These are phyloP conservation scores for Osmoderma eremita DNA, from an alignment of 2,888 invertebrate species.

Conservation along the genomic window DNA sequence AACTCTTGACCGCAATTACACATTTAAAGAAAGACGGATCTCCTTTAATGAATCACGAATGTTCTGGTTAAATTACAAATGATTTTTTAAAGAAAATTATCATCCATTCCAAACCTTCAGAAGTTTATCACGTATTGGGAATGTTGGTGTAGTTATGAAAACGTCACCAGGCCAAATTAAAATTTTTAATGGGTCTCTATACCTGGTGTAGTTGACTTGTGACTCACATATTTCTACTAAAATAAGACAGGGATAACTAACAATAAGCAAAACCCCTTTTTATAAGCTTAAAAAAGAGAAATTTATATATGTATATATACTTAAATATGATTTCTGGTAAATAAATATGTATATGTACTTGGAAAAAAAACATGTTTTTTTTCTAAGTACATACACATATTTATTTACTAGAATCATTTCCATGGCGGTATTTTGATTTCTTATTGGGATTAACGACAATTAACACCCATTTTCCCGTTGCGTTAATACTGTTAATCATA, in stretches of 20 bases:
- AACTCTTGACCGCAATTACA: slow-evolving; percentile 11
- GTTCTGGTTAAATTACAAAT: slow-evolving; percentile 4
- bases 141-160: background rate
- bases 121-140: background rate
- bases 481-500: too few species aligned
- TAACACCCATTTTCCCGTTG: too few species aligned
- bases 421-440: too few species aligned
- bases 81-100: background rate
- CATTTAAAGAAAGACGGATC: slow-evolving; percentile 4
- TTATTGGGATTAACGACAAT: too few species aligned
- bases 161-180: slow-evolving; percentile 23
- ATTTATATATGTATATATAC: too few species aligned
- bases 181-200: slow-evolving; percentile 23
- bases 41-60: slow-evolving; percentile 5
- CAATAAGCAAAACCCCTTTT: too few species aligned
- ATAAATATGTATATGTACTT: too few species aligned
- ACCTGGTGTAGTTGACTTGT: slow-evolving; percentile 5
- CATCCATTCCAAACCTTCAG: background rate
- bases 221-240: slow-evolving; percentile 9
- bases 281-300: too few species aligned
- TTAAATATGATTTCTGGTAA: too few species aligned
- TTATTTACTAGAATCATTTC: too few species aligned
- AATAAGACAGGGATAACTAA: background rate
- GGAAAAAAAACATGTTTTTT: too few species aligned
- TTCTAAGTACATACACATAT: too few species aligned